Percentiles rank a stretch among this genome's conserved stretches.
Conservation (phyloP, 2,888 invertebrate species). For the Tryphoninae sp. region DNA sequence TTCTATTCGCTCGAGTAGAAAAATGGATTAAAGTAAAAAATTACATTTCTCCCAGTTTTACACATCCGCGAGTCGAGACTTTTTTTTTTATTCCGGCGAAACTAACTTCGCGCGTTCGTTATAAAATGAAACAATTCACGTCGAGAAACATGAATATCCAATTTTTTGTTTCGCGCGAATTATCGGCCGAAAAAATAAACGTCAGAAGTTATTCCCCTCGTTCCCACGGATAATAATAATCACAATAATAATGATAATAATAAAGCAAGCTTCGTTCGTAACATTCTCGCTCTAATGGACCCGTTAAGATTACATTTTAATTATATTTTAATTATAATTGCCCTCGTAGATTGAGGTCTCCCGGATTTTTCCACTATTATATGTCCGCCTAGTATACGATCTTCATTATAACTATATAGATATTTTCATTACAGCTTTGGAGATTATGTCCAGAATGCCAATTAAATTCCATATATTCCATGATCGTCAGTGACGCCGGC, state of each 20-base stretch:
- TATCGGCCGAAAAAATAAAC: no score
- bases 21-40: no score
- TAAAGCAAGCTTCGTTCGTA: neutral
- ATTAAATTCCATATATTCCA: constrained; percentile 39
- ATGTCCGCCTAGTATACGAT: neutral
- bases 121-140: no score
- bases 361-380: constrained; percentile 5
- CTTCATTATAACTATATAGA: constrained; percentile 1
- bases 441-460: constrained; percentile 38
- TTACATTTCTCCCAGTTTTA: no score
- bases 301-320: constrained; percentile 45
- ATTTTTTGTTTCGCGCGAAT: no score
- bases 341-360: constrained; percentile 33
- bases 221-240: constrained; percentile 6
- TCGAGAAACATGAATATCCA: no score
- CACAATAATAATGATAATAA: constrained; percentile 14
- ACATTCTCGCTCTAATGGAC: constrained; percentile 30
- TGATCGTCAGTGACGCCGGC: constrained; percentile 16
- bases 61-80: no score
- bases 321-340: constrained; percentile 49
- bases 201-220: no score
- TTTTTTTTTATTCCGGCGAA: no score
- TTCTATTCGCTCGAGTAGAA: no score
- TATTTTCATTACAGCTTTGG: constrained; percentile 16
- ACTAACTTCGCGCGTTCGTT: no score